phyloP scores from a whole-genome alignment of 2,888 invertebrate genomes.

The Eilema griseolum region DNA sequence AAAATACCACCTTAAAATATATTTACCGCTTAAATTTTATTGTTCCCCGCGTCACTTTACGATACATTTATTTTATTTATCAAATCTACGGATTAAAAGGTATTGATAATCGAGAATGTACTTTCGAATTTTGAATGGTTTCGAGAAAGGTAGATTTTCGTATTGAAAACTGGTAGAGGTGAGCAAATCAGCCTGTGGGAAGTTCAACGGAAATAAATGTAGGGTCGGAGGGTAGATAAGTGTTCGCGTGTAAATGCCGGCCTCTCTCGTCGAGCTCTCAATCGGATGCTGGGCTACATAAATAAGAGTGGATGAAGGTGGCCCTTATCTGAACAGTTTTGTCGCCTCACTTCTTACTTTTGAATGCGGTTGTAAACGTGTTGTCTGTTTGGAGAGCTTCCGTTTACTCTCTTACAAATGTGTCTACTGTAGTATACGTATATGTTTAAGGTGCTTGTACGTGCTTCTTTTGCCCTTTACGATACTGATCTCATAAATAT shows the following conservation, averaged over 20 bases:
- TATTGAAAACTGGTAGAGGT: constrained; percentile 54
- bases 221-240: constrained; percentile 83
- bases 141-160: constrained; percentile 10
- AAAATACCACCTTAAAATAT: constrained; percentile 73
- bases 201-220: constrained; percentile 83
- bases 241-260: constrained; percentile 75
- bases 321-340: constrained; percentile 72
- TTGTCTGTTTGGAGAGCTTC: constrained; percentile 50
- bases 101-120: constrained; percentile 30
- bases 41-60: constrained; percentile 74
- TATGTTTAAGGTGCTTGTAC: not conserved
- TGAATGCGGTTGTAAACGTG: constrained; percentile 62
- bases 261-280: constrained; percentile 74
- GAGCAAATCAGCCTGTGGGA: constrained; percentile 68
- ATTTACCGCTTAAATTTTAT: constrained; percentile 81
- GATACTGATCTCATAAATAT: not conserved
- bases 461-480: not conserved
- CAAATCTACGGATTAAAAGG: constrained; percentile 70
- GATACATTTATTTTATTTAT: constrained; percentile 81
- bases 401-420: constrained; percentile 18
- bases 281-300: constrained; percentile 84
- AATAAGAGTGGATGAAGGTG: constrained; percentile 82
- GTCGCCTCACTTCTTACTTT: constrained; percentile 70
- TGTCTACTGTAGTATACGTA: constrained; percentile 7
- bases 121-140: constrained; percentile 15